A percentile compares a stretch with the other conserved stretches of the same genome.
Conservation (phyloP, 23 tunicate species). For the Trididemnum clinides region DNA sequence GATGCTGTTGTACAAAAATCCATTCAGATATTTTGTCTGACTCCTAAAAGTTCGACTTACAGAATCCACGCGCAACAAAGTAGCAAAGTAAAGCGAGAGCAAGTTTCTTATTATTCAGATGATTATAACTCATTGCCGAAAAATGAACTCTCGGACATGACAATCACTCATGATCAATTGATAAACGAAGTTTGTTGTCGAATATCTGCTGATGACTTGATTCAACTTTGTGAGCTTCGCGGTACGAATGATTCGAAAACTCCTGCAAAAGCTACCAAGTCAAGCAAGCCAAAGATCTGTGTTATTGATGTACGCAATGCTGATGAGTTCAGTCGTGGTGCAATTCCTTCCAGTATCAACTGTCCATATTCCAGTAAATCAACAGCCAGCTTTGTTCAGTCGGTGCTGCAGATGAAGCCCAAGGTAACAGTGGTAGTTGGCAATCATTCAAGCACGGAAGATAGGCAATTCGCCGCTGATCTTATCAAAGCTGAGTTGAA, state of each 20-base stretch:
- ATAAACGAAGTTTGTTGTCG: conserved; percentile 70
- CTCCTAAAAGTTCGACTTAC: conserved; percentile 86
- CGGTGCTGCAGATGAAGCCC: conserved; percentile 30
- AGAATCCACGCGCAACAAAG: conserved; percentile 68
- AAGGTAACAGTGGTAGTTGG: conserved; percentile 81
- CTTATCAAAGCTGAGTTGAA: conserved; percentile 49
- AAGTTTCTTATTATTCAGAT: conserved; percentile 69
- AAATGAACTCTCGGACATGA: conserved; percentile 66
- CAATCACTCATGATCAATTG: conserved; percentile 56
- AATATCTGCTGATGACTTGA: conserved; percentile 86
- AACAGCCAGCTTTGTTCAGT: conserved; percentile 6
- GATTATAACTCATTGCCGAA: conserved; percentile 68
- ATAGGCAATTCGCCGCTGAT: conserved; percentile 28
- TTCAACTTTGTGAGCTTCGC: conserved; percentile 74
- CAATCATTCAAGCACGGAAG: conserved; percentile 32
- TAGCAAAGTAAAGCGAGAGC: conserved; percentile 23
- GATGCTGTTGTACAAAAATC: conserved; percentile 80
- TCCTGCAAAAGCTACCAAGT: conserved; percentile 66
- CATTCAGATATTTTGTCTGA: conserved; percentile 79
- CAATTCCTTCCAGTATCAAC: conserved; percentile 66
- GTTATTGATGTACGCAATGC: conserved; percentile 74
- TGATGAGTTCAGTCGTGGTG: conserved; percentile 78
- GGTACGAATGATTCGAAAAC: conserved; percentile 75
- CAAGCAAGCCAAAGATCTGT: conserved; percentile 61
- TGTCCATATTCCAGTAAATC: conserved; percentile 43